Base-by-base conservation (phyloP, 2,888 invertebrate species). In the Lepidonotus clava region DNA sequence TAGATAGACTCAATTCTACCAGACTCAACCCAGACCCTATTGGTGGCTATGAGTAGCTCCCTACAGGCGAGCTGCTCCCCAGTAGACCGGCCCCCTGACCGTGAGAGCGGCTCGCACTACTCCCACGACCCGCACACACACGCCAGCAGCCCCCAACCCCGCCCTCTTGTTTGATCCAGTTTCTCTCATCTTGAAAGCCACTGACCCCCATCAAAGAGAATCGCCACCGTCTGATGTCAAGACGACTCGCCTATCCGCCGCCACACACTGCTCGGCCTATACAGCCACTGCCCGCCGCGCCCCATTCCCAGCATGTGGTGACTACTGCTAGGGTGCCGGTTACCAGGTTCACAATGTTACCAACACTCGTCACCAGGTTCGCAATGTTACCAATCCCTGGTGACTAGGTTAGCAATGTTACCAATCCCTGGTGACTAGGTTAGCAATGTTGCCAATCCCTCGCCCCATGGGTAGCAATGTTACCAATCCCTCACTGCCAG, bases 171-270 rank as follows among this genome's bases (percentile, higher is more conserved):
- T 71, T 71, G 71, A 71, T 71, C 71, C 71, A 71, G 36, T 71
- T 71, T 71, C 71, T 71, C 71, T 71, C 71, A 71, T 71, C 71
- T 71, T 71, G 71, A 71, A 71, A 71, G 71, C 71, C 71, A 71
- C 71, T 71, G 71, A 71, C 71, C 71, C 36, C 71, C 71, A 71
- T 71, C 71, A 71, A 71, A 71, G 71, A 71, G 71, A 71, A 71
- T 71, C 71, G 71, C 71, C 38, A 34, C 71, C 38, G 71, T 71
- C 36, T 71, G 71, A 71, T 71, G 71, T 71, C 71, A 71, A 71
- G 71, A 71, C 71, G 71, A 71, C 36, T 71, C 71, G 38, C 71
- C 71, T 18, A 38, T 38, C 71, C 71, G 71, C 66, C 66, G 66
- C n/a, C n/a, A n/a, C 21, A 66, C 66, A 24, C 71, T 34, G 24